Percentiles rank a stretch among this genome's conserved stretches.
Evolutionary conservation across 2,113 vertebrate genomes (phyloP).

Genomic region (Triplophysa rosa): DNA sequence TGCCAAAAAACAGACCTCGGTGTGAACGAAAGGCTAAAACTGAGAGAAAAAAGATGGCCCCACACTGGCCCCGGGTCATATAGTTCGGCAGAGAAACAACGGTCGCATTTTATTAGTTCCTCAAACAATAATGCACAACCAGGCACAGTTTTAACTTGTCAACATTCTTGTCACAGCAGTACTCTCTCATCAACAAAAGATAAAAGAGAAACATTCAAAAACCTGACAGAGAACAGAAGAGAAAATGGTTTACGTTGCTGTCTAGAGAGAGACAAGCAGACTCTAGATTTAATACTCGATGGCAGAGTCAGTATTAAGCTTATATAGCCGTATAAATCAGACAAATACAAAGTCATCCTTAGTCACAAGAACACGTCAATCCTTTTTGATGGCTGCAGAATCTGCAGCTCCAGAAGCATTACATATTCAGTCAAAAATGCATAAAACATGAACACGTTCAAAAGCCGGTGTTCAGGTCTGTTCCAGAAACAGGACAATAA

Average conservation of each 20-base stretch:
- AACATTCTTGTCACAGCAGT: too few relatives aligned
- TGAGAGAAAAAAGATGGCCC: too few relatives aligned
- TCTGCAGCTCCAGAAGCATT: neutral
- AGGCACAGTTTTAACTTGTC: neutral
- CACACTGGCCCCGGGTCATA: too few relatives aligned
- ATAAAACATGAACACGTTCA: neutral
- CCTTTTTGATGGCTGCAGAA: neutral
- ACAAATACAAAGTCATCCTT: neutral
- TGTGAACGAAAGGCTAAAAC: too few relatives aligned
- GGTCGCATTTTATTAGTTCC: too few relatives aligned
- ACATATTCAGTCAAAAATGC: neutral
- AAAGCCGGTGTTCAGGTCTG: neutral
- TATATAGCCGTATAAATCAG: neutral
- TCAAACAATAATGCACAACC: too few relatives aligned
- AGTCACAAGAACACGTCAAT: neutral
- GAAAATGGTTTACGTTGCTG: neutral
- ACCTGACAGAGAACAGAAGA: neutral
- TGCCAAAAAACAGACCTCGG: too few relatives aligned
- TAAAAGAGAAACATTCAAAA: neutral
- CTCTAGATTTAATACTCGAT: neutral
- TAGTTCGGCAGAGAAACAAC: too few relatives aligned
- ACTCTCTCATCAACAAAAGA: neutral
- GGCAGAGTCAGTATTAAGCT: neutral
- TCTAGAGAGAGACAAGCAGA: neutral
- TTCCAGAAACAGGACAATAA: constrained; percentile 38